phyloP scores from a whole-genome alignment of 2,888 invertebrate species.

The Luperina testacea region DNA sequence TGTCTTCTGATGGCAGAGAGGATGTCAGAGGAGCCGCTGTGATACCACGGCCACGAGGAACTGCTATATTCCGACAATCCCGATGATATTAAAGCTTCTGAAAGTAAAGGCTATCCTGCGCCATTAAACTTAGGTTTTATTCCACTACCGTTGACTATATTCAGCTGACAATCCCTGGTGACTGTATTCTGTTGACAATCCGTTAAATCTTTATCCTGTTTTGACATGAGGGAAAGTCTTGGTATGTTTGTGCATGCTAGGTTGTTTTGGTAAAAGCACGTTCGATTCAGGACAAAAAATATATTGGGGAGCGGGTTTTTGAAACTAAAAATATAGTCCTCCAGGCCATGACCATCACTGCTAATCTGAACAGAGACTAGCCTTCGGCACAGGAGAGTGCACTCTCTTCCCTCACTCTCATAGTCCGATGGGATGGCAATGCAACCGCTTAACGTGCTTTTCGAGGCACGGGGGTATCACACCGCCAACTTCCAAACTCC shows the following conservation, averaged over 20 bases:
- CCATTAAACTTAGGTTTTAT: neutral
- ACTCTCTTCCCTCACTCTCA: neutral
- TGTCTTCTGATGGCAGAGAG: neutral
- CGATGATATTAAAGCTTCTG: neutral
- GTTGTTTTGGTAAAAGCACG: conserved; percentile 13
- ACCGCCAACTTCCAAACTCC: neutral
- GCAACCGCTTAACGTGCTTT: neutral
- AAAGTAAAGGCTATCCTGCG: too few species aligned
- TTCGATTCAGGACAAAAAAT: neutral
- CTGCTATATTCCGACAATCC: neutral
- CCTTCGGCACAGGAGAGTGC: too few species aligned
- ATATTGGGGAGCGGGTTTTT: neutral
- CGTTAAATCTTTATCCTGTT: conserved; percentile 21
- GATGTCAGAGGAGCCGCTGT: neutral
- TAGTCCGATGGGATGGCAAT: neutral
- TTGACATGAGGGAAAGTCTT: neutral
- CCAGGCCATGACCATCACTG: neutral
- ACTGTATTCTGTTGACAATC: conserved; percentile 1
- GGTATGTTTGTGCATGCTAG: neutral
- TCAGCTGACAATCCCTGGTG: neutral
- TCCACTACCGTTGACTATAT: neutral
- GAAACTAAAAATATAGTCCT: neutral
- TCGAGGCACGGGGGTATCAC: neutral
- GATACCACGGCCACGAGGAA: neutral
- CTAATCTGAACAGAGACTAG: too few species aligned